Percentiles rank a stretch among this genome's conserved stretches.
These are phyloP conservation scores for Smittia aterrima DNA, from an alignment of 2,888 invertebrate genomes.

Conservation along the genomic window DNA sequence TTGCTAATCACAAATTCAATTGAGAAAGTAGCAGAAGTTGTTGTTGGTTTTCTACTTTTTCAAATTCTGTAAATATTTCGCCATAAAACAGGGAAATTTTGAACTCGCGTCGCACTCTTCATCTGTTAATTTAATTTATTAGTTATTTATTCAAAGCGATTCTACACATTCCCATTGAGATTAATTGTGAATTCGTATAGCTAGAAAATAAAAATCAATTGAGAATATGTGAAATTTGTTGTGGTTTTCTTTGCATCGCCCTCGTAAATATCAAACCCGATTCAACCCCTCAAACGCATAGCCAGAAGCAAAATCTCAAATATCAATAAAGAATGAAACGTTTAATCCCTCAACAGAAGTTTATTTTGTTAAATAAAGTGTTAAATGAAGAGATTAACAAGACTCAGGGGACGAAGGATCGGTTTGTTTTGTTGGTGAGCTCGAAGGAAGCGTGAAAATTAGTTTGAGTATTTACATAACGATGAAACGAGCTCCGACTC, in stretches of 20 bases:
- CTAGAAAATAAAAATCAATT: not conserved
- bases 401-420: not conserved
- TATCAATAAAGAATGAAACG: constrained; percentile 3
- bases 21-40: too few species aligned
- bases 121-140: too few species aligned
- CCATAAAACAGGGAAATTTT: too few species aligned
- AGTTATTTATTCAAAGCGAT: not conserved
- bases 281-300: not conserved
- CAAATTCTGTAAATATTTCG: too few species aligned
- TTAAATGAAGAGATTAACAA: constrained; percentile 11
- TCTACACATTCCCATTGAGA: not conserved
- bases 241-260: not conserved
- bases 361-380: not conserved
- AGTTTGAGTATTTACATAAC: too few species aligned
- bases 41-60: too few species aligned
- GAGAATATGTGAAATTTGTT: not conserved
- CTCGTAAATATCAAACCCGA: not conserved
- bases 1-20: too few species aligned
- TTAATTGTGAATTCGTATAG: constrained; percentile 9
- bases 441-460: too few species aligned
- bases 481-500: too few species aligned
- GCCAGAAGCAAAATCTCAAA: not conserved
- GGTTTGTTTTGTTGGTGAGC: too few species aligned
- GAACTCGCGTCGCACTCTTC: too few species aligned
- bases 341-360: not conserved